These are phyloP conservation scores for Spialia ferax DNA, from an alignment of 2,888 invertebrate genomes.

Conservation along the genomic window DNA sequence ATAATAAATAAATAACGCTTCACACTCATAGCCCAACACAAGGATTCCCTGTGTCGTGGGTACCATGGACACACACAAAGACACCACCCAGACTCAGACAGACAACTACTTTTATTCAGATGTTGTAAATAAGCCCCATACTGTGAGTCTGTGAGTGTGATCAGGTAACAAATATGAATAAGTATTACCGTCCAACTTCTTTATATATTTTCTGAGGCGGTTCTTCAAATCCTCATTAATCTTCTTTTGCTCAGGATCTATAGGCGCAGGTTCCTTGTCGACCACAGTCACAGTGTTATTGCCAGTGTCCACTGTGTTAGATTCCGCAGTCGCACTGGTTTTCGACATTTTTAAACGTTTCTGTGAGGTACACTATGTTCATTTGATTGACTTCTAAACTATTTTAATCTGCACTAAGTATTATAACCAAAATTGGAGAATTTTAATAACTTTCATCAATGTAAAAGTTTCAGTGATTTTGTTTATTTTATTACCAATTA, in stretches of 20 bases:
- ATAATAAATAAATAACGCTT: not conserved
- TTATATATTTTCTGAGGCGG: constrained; percentile 79
- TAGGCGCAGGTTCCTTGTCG: constrained; percentile 48
- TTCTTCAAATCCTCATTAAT: constrained; percentile 77
- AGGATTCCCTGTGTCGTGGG: no score
- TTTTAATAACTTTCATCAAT: not conserved
- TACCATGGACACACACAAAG: no score
- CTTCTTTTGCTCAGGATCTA: constrained; percentile 53
- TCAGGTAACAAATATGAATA: not conserved
- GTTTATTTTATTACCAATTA: no score
- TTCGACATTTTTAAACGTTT: constrained; percentile 21
- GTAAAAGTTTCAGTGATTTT: not conserved
- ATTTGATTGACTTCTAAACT: not conserved
- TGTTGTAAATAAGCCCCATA: no score
- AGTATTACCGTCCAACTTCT: constrained; percentile 78
- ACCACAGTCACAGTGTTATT: constrained; percentile 35
- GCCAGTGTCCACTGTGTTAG: constrained; percentile 49
- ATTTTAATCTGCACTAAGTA: not conserved
- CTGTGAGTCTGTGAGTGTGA: not conserved
- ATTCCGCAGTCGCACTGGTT: constrained; percentile 50
- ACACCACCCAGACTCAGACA: no score
- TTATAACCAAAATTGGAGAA: not conserved
- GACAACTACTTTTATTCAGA: no score
- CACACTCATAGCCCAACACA: not conserved
- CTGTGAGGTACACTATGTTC: not conserved